Conservation (phyloP, 2,113 vertebrate species). For the Nettapus auritus region DNA sequence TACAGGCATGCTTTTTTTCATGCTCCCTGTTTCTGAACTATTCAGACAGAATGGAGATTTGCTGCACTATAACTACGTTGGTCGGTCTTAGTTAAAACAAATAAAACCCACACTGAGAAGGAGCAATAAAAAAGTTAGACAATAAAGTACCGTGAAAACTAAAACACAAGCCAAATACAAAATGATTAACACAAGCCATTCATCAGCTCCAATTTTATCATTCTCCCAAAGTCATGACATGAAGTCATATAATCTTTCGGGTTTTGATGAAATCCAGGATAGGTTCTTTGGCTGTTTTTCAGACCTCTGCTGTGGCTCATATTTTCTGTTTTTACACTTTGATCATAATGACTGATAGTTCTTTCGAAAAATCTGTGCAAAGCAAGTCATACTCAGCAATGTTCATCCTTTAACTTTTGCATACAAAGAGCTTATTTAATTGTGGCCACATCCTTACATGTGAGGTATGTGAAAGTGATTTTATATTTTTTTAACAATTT, state of each 20-base stretch:
- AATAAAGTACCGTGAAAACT: constrained; percentile 39
- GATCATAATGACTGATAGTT: constrained; percentile 3
- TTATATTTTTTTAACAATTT: background rate
- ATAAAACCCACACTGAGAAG: constrained; percentile 8
- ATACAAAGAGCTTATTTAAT: background rate
- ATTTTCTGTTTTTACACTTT: constrained; percentile 7
- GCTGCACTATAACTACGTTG: background rate
- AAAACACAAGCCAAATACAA: constrained; percentile 38
- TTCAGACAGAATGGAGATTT: background rate
- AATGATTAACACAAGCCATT: constrained; percentile 28
- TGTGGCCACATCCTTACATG: background rate
- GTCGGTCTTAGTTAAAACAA: constrained; percentile 34
- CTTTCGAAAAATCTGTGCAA: background rate
- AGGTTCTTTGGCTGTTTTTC: background rate
- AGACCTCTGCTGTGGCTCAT: background rate
- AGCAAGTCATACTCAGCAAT: background rate
- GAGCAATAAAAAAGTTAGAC: constrained; percentile 1
- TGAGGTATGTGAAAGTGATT: background rate
- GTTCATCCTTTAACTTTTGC: background rate
- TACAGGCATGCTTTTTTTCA: background rate
- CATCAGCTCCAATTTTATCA: background rate
- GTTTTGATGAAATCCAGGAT: background rate
- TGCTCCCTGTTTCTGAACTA: background rate
- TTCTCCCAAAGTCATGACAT: background rate
- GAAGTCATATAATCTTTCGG: background rate